Base-by-base conservation (phyloP, 1,140 invertebrate species). In the Cydia pomonella region DNA sequence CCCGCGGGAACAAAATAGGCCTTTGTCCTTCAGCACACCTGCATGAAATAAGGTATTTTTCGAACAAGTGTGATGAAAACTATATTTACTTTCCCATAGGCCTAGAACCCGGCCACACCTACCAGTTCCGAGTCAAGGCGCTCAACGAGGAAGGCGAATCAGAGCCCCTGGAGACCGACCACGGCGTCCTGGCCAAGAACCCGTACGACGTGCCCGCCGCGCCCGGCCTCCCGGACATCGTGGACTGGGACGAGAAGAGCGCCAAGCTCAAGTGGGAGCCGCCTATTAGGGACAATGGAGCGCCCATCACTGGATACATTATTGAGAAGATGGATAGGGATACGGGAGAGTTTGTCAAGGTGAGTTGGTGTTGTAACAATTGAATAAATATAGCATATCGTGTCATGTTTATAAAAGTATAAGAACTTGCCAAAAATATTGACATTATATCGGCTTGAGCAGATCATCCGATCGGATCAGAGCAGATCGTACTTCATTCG, bases 121-220 rank as follows among this genome's bases (percentile, higher is more conserved):
- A 99, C 86, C 96, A 99, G 80, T 99, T 99, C 95, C 95, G 98
- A 76, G 98, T 99, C 0, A 97, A 97, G 85, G 98, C 98, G 13
- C 95, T 98, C 0, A 99, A 99, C 92, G 98, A 99, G 83, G 98
- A 99, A 91, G 98, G 98, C 23, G 97, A 99, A 93, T 98, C 98
- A 0, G 97, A 98, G 85, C 97, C 98, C 12, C 90, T 99, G 16
- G 97, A 98, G 81, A 97, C 97, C 0, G 97, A 98, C 75, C 95
- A 95, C 74, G 94, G 97, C 0, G 97, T 97, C 74, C 87, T 97
- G 12, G 99, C 99, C 66, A 99, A 99, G 93, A 99, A 99, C 96
- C 98, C 98, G 78, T 99, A 96, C 92, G 98, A 99, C 93, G 93
- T 96, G 59, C 97, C 98, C 38, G 96, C 96, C 38, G 95, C 98